Evolutionary conservation across 2,113 vertebrate genomes (phyloP).

Genomic region (Labeo rohita): DNA sequence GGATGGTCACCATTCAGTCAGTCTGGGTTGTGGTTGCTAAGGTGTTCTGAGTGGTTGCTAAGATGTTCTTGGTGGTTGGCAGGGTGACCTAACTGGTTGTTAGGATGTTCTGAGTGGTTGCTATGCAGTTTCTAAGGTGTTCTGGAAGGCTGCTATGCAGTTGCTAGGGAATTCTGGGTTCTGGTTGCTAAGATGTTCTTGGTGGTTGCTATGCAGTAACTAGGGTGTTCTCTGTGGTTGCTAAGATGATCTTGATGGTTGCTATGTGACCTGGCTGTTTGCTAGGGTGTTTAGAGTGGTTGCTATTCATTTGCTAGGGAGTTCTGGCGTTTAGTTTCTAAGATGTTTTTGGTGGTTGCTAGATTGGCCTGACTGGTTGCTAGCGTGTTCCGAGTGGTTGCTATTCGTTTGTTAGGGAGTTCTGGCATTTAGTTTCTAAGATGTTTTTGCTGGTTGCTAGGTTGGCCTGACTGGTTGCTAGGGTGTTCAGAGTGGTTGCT

Average conservation of each 20-base stretch:
- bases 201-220: too few relatives aligned
- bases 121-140: background rate
- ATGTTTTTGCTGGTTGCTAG: too few relatives aligned
- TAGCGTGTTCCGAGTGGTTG: background rate
- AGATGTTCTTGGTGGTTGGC: background rate
- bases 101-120: background rate
- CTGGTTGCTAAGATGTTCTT: background rate
- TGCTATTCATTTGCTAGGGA: background rate
- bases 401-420: too few relatives aligned
- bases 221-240: too few relatives aligned
- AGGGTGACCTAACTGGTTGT: background rate
- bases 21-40: background rate
- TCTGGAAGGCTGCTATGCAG: background rate
- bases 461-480: background rate
- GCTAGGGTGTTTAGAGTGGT: background rate
- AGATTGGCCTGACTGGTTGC: background rate
- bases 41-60: background rate
- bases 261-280: background rate
- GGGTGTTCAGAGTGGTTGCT: background rate
- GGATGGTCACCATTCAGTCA: background rate
- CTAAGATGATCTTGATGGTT: too few relatives aligned
- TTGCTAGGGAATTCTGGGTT: background rate
- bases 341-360: too few relatives aligned
- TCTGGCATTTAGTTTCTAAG: too few relatives aligned
- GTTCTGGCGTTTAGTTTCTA: too few relatives aligned